phyloP scores from a whole-genome alignment of 1,140 invertebrate genomes.

The Arion vulgaris region DNA sequence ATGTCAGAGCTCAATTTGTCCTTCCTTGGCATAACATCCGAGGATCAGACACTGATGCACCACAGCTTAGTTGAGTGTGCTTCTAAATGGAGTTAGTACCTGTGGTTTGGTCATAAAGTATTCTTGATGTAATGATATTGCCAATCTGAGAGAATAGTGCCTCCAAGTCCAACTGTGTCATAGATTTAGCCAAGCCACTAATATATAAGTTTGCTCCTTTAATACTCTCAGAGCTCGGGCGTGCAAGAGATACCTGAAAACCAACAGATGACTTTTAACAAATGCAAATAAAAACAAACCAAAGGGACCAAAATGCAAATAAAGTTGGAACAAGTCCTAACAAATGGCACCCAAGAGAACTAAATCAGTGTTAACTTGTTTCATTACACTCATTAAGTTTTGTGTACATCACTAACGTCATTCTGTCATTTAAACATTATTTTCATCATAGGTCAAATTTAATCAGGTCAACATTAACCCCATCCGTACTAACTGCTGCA shows the following conservation, averaged over 20 bases:
- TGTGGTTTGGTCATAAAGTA: slow-evolving; percentile 97
- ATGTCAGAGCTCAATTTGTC: neutral
- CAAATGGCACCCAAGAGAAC: neutral
- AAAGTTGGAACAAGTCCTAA: neutral
- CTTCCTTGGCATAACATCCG: neutral
- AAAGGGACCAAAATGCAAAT: slow-evolving; percentile 21
- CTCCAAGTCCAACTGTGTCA: slow-evolving; percentile 98
- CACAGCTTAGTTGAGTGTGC: slow-evolving; percentile 4
- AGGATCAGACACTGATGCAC: slow-evolving; percentile 16
- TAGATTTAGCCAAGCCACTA: slow-evolving; percentile 97
- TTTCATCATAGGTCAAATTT: no score
- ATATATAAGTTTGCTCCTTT: slow-evolving; percentile 99
- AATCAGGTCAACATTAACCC: no score
- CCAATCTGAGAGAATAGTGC: slow-evolving; percentile 96
- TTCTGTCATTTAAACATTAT: no score
- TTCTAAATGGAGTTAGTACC: slow-evolving; percentile 76
- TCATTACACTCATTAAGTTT: neutral
- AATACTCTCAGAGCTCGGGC: slow-evolving; percentile 98
- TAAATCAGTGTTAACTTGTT: neutral
- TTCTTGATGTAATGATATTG: slow-evolving; percentile 97
- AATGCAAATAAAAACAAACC: slow-evolving; percentile 39
- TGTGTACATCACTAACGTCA: no score
- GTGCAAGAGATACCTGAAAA: slow-evolving; percentile 93
- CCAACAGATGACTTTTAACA: slow-evolving; percentile 64
- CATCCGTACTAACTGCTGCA: no score